Percentiles rank a stretch among this genome's conserved stretches.
These are phyloP conservation scores for Beris chalybata DNA, from an alignment of 2,888 invertebrate genomes.

Conservation along the genomic window DNA sequence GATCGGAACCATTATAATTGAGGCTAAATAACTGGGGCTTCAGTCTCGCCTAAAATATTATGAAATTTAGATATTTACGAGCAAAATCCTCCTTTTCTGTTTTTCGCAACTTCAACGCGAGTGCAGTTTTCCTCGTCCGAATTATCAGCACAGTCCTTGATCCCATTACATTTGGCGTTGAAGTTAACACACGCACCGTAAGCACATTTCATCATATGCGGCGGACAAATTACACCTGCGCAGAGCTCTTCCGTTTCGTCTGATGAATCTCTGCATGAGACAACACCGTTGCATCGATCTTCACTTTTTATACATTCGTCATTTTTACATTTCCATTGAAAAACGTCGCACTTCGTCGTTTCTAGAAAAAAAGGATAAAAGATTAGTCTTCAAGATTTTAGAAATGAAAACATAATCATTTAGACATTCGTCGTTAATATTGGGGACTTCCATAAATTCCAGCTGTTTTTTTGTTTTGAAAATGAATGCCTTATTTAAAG, in stretches of 20 bases:
- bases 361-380: not conserved
- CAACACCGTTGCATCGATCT: conserved; percentile 51
- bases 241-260: conserved; percentile 45
- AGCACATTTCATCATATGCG: conserved; percentile 62
- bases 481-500: too few relatives aligned
- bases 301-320: conserved; percentile 34
- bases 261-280: conserved; percentile 30
- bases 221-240: conserved; percentile 55
- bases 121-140: conserved; percentile 27
- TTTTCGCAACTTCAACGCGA: conserved; percentile 12
- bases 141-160: conserved; percentile 34
- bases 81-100: not conserved
- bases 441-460: too few relatives aligned
- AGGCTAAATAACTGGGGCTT: too few relatives aligned
- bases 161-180: conserved; percentile 56
- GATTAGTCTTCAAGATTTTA: too few relatives aligned
- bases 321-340: conserved; percentile 25
- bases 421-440: too few relatives aligned
- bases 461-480: too few relatives aligned
- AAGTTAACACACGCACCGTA: conserved; percentile 65
- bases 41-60: not conserved
- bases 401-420: too few relatives aligned
- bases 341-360: not conserved
- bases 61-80: too few relatives aligned
- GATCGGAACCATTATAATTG: too few relatives aligned